Conservation (phyloP, 1,140 invertebrate species). For the Rhyacophila brunnea region DNA sequence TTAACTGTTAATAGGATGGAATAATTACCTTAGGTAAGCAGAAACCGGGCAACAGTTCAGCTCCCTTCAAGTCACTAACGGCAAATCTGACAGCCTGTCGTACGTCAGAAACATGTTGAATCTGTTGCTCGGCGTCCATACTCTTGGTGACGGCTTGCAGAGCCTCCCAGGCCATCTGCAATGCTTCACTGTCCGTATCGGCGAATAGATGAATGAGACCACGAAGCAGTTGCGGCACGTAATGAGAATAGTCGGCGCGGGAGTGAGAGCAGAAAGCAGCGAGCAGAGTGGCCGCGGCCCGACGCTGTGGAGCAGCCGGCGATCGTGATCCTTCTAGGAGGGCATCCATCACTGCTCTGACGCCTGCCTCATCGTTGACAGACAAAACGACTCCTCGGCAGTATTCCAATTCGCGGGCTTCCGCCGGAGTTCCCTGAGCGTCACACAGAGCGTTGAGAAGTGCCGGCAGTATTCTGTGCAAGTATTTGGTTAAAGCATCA, state of each 20-base stretch:
- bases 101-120: conserved; percentile 83
- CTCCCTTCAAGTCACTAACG: conserved; percentile 79
- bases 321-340: conserved; percentile 78
- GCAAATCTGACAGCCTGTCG: conserved; percentile 89
- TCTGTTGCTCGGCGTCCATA: conserved; percentile 77
- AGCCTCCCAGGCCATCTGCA: conserved; percentile 87
- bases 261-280: conserved; percentile 88
- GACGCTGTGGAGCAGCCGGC: conserved; percentile 62
- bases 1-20: too few species aligned
- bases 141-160: conserved; percentile 88
- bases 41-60: conserved; percentile 86
- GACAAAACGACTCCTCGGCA: conserved; percentile 92
- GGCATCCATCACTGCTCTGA: conserved; percentile 86
- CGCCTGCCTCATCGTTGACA: conserved; percentile 82
- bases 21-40: conserved; percentile 84
- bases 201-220: conserved; percentile 85
- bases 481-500: conserved; percentile 87
- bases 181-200: conserved; percentile 75
- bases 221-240: conserved; percentile 84
- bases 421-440: conserved; percentile 67
- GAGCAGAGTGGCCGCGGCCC: conserved; percentile 83
- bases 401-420: conserved; percentile 83
- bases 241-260: conserved; percentile 80
- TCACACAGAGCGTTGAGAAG: conserved; percentile 76
- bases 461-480: conserved; percentile 88